A percentile compares a stretch with the other conserved stretches of the same genome.
phyloP scores from a whole-genome alignment of 2,113 vertebrate genomes.

The Scolopax mira region DNA sequence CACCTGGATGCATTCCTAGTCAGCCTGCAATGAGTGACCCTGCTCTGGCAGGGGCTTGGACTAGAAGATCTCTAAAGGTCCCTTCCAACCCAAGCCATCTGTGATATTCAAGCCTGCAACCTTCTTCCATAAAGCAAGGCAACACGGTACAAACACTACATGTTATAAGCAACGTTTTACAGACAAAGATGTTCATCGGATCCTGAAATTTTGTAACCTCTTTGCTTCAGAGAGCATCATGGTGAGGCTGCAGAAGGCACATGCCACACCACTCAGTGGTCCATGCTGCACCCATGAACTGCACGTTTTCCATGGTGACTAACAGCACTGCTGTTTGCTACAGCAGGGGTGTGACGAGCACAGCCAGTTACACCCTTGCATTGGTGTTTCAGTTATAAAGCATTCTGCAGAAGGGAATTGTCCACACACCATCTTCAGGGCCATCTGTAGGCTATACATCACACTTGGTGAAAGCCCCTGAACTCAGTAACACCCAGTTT shows the following conservation, averaged over 20 bases:
- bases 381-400: background rate
- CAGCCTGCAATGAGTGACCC: too few species aligned
- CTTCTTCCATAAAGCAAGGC: background rate
- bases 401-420: background rate
- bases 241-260: background rate
- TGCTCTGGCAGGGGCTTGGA: too few species aligned
- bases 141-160: rapidly evolving
- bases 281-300: background rate
- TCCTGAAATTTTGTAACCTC: background rate
- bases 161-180: background rate
- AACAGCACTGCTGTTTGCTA: background rate
- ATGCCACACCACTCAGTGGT: rapidly evolving
- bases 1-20: too few species aligned
- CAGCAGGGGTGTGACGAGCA: rapidly evolving
- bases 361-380: background rate
- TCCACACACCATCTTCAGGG: background rate
- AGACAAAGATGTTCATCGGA: background rate
- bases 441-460: conserved; percentile 2
- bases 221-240: background rate
- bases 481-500: conserved; percentile 12
- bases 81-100: too few species aligned
- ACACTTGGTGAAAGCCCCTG: background rate
- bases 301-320: rapidly evolving
- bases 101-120: background rate
- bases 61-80: too few species aligned